Evolutionary conservation across 2,888 invertebrate genomes (phyloP).

Genomic region (Trichopria drosophilae): DNA sequence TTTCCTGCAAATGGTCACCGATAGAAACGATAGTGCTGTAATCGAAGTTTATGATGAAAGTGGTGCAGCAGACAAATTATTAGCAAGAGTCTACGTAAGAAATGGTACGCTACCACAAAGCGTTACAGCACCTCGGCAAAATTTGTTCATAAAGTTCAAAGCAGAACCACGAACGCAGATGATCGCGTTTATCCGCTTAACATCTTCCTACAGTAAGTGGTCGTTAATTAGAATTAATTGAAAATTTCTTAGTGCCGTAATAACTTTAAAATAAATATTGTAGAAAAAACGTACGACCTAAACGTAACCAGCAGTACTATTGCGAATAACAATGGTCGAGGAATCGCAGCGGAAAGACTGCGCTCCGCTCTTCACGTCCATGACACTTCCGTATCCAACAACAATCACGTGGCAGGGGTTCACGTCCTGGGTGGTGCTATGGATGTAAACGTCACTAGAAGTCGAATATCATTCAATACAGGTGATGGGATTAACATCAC

Average conservation of each 20-base stretch:
- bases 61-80: conserved; percentile 69
- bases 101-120: conserved; percentile 89
- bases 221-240: not conserved
- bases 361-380: conserved; percentile 87
- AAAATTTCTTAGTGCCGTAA: too few species aligned
- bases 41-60: conserved; percentile 81
- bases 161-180: conserved; percentile 75
- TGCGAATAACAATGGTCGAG: conserved; percentile 89
- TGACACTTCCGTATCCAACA: conserved; percentile 79
- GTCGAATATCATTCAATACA: conserved; percentile 84
- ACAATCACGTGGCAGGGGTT: conserved; percentile 87
- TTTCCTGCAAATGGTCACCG: conserved; percentile 79
- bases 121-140: conserved; percentile 78
- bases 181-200: conserved; percentile 76
- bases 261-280: conserved; percentile 26
- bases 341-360: conserved; percentile 90
- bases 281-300: conserved; percentile 77
- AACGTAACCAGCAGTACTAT: conserved; percentile 84
- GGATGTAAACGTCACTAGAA: conserved; percentile 90
- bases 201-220: conserved; percentile 70
- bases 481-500: conserved; percentile 96
- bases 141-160: conserved; percentile 77
- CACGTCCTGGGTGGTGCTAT: conserved; percentile 90
- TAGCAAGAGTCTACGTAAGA: conserved; percentile 73
- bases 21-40: conserved; percentile 72